These are phyloP conservation scores for Xenopus laevis DNA, from an alignment of 2,113 vertebrate species.

Conservation along the genomic window DNA sequence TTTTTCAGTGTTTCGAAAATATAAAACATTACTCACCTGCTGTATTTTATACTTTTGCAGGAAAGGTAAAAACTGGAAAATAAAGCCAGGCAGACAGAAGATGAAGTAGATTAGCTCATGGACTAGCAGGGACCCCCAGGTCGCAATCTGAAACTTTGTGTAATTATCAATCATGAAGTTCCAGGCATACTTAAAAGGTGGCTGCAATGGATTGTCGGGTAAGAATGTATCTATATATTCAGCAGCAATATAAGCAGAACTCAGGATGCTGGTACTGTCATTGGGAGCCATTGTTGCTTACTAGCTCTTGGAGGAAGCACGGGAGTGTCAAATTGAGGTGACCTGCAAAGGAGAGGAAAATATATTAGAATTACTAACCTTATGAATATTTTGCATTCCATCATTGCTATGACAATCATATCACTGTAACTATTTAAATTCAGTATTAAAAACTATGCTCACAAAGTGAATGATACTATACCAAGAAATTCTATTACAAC, in stretches of 20 bases:
- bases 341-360: not conserved
- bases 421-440: too few species aligned
- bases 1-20: too few species aligned
- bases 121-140: conserved; percentile 91
- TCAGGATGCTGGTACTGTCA: conserved; percentile 62
- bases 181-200: conserved; percentile 84
- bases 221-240: conserved; percentile 86
- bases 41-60: conserved; percentile 98
- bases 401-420: too few species aligned
- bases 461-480: too few species aligned
- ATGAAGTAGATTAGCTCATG: conserved; percentile 87
- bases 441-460: too few species aligned
- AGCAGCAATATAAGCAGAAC: conserved; percentile 83
- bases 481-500: too few species aligned
- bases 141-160: conserved; percentile 95
- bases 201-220: conserved; percentile 86
- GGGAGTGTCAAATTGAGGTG: not conserved
- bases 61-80: conserved; percentile 93
- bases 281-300: conserved; percentile 22
- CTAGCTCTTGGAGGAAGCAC: not conserved
- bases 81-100: conserved; percentile 85
- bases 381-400: too few species aligned
- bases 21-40: conserved; percentile 64
- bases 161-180: conserved; percentile 89
- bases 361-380: not conserved